These are phyloP conservation scores for Bombus confusus DNA, from an alignment of 1,140 invertebrate genomes.

Conservation along the genomic window DNA sequence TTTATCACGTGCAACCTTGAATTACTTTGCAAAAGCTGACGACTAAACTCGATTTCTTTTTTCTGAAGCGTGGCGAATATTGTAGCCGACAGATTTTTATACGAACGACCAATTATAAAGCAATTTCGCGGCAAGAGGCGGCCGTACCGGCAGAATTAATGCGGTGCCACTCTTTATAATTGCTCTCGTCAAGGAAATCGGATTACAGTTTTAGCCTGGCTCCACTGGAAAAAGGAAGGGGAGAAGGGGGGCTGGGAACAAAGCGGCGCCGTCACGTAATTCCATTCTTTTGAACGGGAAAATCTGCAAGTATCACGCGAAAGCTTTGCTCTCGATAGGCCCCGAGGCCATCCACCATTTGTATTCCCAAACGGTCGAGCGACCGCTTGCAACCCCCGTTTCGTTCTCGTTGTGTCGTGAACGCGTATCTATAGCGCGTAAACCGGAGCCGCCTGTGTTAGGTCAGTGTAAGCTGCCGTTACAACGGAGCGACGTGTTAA, in stretches of 20 bases:
- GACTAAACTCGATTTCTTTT: neutral
- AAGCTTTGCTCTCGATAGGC: constrained; percentile 14
- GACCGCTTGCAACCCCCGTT: neutral
- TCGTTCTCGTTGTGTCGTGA: neutral
- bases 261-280: constrained; percentile 31
- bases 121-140: constrained; percentile 25
- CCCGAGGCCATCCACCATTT: constrained; percentile 24
- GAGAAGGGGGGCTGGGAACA: neutral
- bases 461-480: constrained; percentile 64
- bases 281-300: constrained; percentile 43
- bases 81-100: constrained; percentile 21
- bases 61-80: neutral
- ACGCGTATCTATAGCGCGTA: constrained; percentile 15
- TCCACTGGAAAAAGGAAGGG: neutral
- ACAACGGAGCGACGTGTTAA: constrained; percentile 67
- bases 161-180: constrained; percentile 51
- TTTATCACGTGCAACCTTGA: neutral
- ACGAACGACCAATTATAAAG: constrained; percentile 34
- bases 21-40: neutral
- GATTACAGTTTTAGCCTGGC: constrained; percentile 32
- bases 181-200: constrained; percentile 38
- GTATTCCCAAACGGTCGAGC: constrained; percentile 11
- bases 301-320: constrained; percentile 38
- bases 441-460: constrained; percentile 10
- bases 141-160: constrained; percentile 30